Evolutionary conservation across 2,797 vertebrate genomes (phyloP), one percentile per base, ranked within the genome.

Genomic region (Hypotaenidia okinawae): DNA sequence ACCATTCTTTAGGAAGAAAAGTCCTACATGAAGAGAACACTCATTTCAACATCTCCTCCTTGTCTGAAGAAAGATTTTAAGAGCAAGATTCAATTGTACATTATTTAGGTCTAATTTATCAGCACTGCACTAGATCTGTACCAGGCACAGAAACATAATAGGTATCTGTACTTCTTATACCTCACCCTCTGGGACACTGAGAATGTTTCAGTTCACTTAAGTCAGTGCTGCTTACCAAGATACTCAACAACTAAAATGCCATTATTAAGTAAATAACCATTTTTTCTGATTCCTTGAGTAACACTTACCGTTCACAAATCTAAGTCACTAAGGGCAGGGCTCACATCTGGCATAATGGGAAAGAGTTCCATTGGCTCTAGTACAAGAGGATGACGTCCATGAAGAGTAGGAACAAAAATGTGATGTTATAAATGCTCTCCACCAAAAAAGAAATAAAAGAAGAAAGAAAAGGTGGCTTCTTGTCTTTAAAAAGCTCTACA

Each of bases 251-350:
- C 22, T 11, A 32, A 84, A 96, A 93, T 37, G 28, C 14, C 55
- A 78, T 74, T 74, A 66, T 82, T 33, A 81, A 84, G 35, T 22
- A 93, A 88, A 77, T 2, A 70, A n/a, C 16, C 19, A 16, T 45
- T 90, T 58, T 68, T 51, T 55, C 47, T 22, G 10, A 13, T 63
- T 90, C 73, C 76, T 90, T 18, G 4, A 76, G 39, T 67, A 86
- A 75, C 79, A 95, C 96, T 97, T 93, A 96, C 96, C 95, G 83
- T 87, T 92, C 91, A 95, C 63, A 90, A 55, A 84, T 62, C 49
- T 68, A 84, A 72, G 75, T 80, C 45, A 82, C 37, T 86, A 82
- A 7, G 5, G 32, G 55, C 59, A 84, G 67, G 45, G 37, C 70
- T 84, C 80, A 61, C 58, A 80, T 70, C 89, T 85, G 66, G 37